Evolutionary conservation across 2,888 invertebrate species (phyloP), one percentile per base, ranked within the genome.

Genomic region (Andrena minutula): DNA sequence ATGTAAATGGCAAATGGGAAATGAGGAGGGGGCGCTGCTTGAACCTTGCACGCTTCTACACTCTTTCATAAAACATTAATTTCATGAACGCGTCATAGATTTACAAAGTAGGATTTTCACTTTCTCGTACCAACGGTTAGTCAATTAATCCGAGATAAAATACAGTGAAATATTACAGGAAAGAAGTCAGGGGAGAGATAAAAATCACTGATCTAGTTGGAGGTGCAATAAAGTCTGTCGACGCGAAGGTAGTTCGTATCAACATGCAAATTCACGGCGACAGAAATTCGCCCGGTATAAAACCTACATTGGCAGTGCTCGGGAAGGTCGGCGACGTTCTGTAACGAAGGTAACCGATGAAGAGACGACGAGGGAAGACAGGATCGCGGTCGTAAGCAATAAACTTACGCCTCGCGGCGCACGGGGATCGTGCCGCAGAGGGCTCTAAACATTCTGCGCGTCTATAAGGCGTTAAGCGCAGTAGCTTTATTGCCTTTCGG

Each of bases 381-480:
- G 32, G 63, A 49, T 49, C 51, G 51, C 58, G 77, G 82, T 88
- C 86, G 80, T 85, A 72, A 77, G 86, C 85, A 83, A 86, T 88
- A 88, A 88, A 86, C 70, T 76, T 77, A 72, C 82, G 80, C 77
- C 79, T 83, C 79, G 80, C 61, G 78, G 77, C 82, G 76, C 80
- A 75, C 47, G 60, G 65, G 79, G 79, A 88, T 88, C 82, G 79
- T 69, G 86, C 84, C 75, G 72, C 75, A 71, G 79, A 86, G 80
- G 82, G 85, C 75, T 76, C 82, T 88, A 85, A 88, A 86, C 88
- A 86, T 86, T 83, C 86, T 79, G 66, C 77, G 79, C 84, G 80
- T 86, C 88, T 83, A 84, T 86, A 88, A 88, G 88, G 85, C 88
- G 88, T 88, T 88, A 88, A 88, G 68, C 85, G 84, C 81, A 70